These are phyloP conservation scores for Syrphus vitripennis DNA, from an alignment of 2,888 invertebrate genomes.

Conservation along the genomic window DNA sequence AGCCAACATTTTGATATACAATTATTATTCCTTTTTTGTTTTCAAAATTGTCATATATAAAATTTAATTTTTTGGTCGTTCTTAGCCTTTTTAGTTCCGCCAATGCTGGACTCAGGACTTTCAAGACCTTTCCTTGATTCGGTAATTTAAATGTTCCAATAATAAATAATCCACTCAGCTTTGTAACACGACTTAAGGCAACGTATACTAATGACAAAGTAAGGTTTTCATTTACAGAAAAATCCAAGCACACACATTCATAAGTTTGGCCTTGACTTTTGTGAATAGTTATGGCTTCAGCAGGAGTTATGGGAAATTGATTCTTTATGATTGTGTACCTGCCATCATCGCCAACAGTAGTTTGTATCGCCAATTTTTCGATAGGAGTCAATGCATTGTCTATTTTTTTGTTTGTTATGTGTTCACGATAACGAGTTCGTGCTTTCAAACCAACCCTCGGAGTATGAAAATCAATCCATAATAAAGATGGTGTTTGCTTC, in stretches of 20 bases:
- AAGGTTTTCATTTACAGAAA: neutral
- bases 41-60: neutral
- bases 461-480: neutral
- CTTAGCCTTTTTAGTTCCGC: neutral
- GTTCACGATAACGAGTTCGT: neutral
- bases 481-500: neutral
- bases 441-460: neutral
- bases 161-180: neutral
- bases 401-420: neutral
- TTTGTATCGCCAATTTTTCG: neutral
- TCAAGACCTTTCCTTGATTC: neutral
- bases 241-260: neutral
- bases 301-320: neutral
- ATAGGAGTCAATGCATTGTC: neutral
- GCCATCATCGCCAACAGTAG: neutral
- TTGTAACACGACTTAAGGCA: neutral
- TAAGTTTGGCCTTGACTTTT: neutral
- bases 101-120: neutral
- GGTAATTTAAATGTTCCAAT: neutral
- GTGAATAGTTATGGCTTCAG: neutral
- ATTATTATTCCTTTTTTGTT: neutral
- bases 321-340: neutral
- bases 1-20: neutral
- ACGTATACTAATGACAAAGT: neutral
- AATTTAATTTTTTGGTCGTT: neutral